Conservation (phyloP, 2,113 vertebrate species). For the Dasyprocta punctata region DNA sequence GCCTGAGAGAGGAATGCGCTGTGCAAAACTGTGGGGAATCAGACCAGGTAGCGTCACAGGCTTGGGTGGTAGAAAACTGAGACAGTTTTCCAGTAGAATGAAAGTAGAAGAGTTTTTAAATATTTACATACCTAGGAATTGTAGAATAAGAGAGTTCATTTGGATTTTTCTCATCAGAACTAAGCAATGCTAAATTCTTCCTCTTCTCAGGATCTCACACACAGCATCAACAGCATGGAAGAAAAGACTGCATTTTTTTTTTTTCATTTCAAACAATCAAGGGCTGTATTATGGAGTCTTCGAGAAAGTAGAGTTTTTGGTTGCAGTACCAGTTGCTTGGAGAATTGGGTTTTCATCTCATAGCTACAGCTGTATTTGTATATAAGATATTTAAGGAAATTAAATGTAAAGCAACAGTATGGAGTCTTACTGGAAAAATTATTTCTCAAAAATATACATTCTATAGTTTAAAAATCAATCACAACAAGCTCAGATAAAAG, state of each 20-base stretch:
- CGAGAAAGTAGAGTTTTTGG: not conserved
- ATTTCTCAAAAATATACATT: slow-evolving; percentile 49
- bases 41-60: not conserved
- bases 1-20: not conserved
- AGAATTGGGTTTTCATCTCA: slow-evolving; percentile 29
- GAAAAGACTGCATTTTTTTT: slow-evolving; percentile 14
- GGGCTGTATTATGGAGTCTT: slow-evolving; percentile 2
- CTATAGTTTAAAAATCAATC: slow-evolving; percentile 47
- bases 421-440: slow-evolving; percentile 32
- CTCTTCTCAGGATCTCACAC: not conserved
- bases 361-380: slow-evolving; percentile 48
- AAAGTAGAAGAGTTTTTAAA: not conserved
- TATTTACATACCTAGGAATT: not conserved
- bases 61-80: not conserved
- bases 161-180: not conserved
- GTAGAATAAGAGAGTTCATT: not conserved
- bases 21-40: not conserved
- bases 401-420: slow-evolving; percentile 46
- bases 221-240: not conserved
- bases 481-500: slow-evolving; percentile 51
- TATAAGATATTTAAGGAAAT: slow-evolving; percentile 7
- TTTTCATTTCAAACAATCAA: slow-evolving; percentile 31
- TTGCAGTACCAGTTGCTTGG: slow-evolving; percentile 30
- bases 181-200: not conserved
- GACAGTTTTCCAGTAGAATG: not conserved